Evolutionary conservation across 1,140 invertebrate species (phyloP), one percentile per base, ranked within the genome.

Genomic region (Vollenhovia emeryi): DNA sequence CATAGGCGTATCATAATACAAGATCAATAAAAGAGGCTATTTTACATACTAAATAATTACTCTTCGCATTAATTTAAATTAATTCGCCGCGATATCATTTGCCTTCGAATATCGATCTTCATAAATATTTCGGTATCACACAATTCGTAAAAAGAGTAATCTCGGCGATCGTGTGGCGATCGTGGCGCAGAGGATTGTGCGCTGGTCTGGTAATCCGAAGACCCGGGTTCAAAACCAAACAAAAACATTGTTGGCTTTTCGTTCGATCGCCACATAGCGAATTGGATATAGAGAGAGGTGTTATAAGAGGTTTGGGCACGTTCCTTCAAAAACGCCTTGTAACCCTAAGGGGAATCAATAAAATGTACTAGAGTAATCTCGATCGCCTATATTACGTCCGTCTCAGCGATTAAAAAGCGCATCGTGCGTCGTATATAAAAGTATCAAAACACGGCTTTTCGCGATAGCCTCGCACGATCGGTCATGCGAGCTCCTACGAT

Each of bases 371-470:
- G 52, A 50, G 5, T 40, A n/a, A 45, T 84, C n/a, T 71, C 18
- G 18, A 30, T 30, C 62, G 52, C 55, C 48, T 45, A 24, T 66
- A 80, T 82, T 62, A 76, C 24, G 64, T 64, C 50, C 57, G 27
- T 7, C 24, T 62, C 27, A 9, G 57, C 40, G 33, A 64, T 62
- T 86, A 84, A 7, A 75, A 83, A 76, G 43, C 69, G 64, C 27
- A 40, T 74, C 21, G 33, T 33, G 18, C 4, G 6, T 45, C 11
- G 40, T 43, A 76, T 86, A 87, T 76, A 92, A 89, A 88, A 91
- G 48, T 89, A 91, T 69, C 82, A 91, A 89, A 83, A 78, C 11
- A n/a, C 11, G 69, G 18, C 24, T 69, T 66, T 40, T 60, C 55
- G 36, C 27, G 48, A 76, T n/a, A n/a, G 43, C 73, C 3, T 43